Base-by-base conservation (phyloP, 2,888 invertebrate genomes). In the Crematogaster levior region DNA sequence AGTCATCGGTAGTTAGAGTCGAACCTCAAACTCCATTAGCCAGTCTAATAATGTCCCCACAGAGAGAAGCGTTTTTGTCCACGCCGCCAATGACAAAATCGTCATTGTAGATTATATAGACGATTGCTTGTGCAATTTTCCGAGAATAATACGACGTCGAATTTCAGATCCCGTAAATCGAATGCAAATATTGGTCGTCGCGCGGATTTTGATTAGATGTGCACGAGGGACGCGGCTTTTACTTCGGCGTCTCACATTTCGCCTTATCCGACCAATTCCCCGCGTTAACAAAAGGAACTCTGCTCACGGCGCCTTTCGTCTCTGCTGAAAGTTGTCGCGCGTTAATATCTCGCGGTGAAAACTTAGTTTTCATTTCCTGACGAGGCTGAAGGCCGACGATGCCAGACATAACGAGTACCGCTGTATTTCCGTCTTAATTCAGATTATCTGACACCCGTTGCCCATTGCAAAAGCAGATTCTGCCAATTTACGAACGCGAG, bases 341-440 rank as follows among this genome's bases (percentile, higher is more conserved):
- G 81, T 82, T 81, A 84, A 86, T 65, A 70, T 80, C 83, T 58
- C 73, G 51, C 21, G 81, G 66, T 66, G 77, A 83, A 70, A 83
- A 83, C 81, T 84, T 84, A 73, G 61, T 58, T 72, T 86, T 85
- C 85, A 85, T 88, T 89, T 89, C 84, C 85, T 53, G 65, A 24
- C n/a, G 40, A 37, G 40, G 34, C 30, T 34, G 40, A 24, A 12
- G 18, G 18, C 15, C 40, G 53, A 66, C 53, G 77, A 56, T 30
- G 27, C 68, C 53, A 63, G 66, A 37, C 48, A 63, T 82, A 63
- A 75, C 40, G n/a, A 18, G 60, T 68, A 56, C 15, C 27, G 18
- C n/a, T 51, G 27, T 68, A 21, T 68, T 51, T 66, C 40, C 48
- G 58, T 70, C 56, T 30, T 56, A 70, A 85, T 74, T 84, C 51